Conservation (phyloP, 2,888 invertebrate genomes). For the Belgica antarctica region DNA sequence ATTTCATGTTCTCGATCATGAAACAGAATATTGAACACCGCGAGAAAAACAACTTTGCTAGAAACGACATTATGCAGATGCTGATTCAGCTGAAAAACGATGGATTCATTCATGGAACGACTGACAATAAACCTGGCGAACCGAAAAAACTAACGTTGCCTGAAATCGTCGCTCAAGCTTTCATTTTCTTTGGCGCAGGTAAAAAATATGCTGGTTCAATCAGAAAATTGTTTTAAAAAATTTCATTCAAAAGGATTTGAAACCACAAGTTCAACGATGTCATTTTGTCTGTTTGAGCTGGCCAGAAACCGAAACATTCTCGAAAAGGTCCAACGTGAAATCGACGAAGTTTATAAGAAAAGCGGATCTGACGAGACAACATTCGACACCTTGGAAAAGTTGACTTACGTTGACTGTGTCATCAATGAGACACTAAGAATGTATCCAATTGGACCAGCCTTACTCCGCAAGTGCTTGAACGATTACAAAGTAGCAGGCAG, state of each 20-base stretch:
- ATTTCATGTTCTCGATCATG: slow-evolving; percentile 1
- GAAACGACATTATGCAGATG: slow-evolving; percentile 56
- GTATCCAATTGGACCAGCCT: slow-evolving; percentile 19
- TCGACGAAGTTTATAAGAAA: slow-evolving; percentile 48
- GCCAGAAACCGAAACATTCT: slow-evolving; percentile 53
- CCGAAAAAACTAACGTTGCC: not conserved
- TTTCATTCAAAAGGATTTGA: slow-evolving; percentile 57
- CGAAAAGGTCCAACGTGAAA: slow-evolving; percentile 51
- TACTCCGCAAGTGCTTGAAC: not conserved
- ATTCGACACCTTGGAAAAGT: not conserved
- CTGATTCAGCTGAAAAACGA: slow-evolving; percentile 55
- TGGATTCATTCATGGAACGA: too few relatives aligned
- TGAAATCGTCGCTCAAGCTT: not conserved
- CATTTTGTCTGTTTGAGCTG: slow-evolving; percentile 55
- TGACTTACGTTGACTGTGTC: slow-evolving; percentile 17
- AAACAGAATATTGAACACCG: slow-evolving; percentile 54
- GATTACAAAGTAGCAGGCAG: not conserved
- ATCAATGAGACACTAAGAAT: slow-evolving; percentile 19
- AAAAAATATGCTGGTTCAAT: slow-evolving; percentile 49
- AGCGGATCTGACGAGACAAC: slow-evolving; percentile 37
- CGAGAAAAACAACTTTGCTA: slow-evolving; percentile 52
- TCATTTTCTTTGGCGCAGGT: slow-evolving; percentile 7
- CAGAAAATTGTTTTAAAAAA: slow-evolving; percentile 49
- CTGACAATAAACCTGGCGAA: slow-evolving; percentile 24
- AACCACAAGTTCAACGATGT: slow-evolving; percentile 54